Percentiles rank a stretch among this genome's conserved stretches.
These are phyloP conservation scores for Heterocephalus glaber DNA, from an alignment of 2,113 vertebrate species.

Conservation along the genomic window DNA sequence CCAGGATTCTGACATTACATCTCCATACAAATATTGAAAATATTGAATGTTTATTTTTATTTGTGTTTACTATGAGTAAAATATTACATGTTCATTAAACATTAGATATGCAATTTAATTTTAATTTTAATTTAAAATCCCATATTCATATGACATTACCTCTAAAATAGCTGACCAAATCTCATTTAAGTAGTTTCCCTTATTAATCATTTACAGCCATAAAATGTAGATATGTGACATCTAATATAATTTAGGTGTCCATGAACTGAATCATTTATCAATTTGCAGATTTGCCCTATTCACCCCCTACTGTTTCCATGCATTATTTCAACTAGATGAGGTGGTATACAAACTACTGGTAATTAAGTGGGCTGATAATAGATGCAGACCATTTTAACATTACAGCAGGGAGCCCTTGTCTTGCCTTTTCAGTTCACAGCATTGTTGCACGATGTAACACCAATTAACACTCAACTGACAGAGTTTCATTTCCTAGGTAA, in stretches of 20 bases:
- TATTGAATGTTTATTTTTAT: slow-evolving; percentile 31
- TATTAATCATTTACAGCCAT: slow-evolving; percentile 69
- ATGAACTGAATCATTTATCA: slow-evolving; percentile 68
- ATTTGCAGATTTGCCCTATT: slow-evolving; percentile 73
- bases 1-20: background rate
- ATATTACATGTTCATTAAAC: slow-evolving; percentile 24
- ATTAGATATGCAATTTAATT: background rate
- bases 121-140: background rate
- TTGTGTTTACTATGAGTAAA: slow-evolving; percentile 15
- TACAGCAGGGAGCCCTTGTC: slow-evolving; percentile 81
- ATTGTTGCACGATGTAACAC: slow-evolving; percentile 64
- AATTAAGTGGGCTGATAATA: slow-evolving; percentile 77
- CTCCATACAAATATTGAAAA: background rate
- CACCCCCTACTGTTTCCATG: slow-evolving; percentile 60
- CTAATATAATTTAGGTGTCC: slow-evolving; percentile 58
- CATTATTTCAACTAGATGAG: slow-evolving; percentile 77
- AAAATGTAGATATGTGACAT: background rate
- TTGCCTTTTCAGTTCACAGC: slow-evolving; percentile 69
- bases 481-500: slow-evolving; percentile 74
- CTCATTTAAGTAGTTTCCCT: slow-evolving; percentile 26
- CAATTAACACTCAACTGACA: slow-evolving; percentile 82
- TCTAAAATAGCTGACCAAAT: slow-evolving; percentile 10
- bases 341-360: slow-evolving; percentile 61
- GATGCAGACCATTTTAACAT: slow-evolving; percentile 69
- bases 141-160: background rate